phyloP scores from a whole-genome alignment of 1,140 invertebrate species.

The Globodera rostochiensis region DNA sequence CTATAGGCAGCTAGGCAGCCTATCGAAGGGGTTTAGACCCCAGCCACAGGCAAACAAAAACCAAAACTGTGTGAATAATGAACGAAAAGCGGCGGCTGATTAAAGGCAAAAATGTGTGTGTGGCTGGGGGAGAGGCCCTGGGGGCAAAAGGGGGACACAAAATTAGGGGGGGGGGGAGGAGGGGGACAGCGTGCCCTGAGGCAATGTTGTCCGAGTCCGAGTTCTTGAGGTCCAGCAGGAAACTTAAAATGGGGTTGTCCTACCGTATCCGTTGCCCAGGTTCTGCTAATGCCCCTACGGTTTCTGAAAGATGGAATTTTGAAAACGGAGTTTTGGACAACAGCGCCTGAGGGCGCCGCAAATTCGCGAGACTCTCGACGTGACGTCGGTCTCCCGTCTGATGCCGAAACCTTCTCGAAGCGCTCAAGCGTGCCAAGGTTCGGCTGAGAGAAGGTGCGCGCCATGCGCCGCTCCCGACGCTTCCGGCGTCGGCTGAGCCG shows the following conservation, averaged over 20 bases:
- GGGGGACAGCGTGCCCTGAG: not conserved
- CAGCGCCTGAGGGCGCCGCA: constrained; percentile 12
- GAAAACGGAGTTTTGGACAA: not conserved
- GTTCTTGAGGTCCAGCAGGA: no score
- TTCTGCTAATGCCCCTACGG: no score
- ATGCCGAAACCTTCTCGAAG: constrained; percentile 47
- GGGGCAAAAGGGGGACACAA: not conserved
- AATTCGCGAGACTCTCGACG: not conserved
- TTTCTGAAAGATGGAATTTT: constrained; percentile 2
- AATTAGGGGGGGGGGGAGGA: not conserved
- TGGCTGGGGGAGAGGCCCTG: not conserved
- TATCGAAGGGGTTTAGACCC: not conserved
- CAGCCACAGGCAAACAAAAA: not conserved
- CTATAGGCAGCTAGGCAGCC: not conserved
- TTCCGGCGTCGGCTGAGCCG: constrained; percentile 11
- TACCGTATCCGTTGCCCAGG: no score
- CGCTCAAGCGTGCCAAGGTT: constrained; percentile 45
- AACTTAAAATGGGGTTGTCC: no score
- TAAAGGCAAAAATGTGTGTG: constrained; percentile 5
- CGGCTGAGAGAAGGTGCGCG: constrained; percentile 41
- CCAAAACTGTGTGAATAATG: not conserved
- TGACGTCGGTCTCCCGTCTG: not conserved
- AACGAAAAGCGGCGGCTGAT: not conserved
- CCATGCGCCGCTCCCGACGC: not conserved
- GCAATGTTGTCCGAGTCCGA: not conserved